phyloP scores from a whole-genome alignment of 64 coral and sea anemone species.

The Stichodactyla mertensii region DNA sequence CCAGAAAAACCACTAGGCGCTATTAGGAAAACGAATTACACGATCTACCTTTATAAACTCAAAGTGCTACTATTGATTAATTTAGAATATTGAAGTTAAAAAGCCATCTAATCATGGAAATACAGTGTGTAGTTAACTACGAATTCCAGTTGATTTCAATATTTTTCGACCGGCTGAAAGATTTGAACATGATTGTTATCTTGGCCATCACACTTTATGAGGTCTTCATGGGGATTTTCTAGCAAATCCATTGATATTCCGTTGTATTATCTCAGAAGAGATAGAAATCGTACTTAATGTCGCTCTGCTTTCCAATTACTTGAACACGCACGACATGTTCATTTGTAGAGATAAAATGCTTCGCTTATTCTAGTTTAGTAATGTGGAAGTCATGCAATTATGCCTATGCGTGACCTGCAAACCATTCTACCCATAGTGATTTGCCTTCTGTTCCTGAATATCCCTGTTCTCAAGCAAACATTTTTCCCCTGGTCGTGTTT shows the following conservation, averaged over 20 bases:
- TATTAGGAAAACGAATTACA: background rate
- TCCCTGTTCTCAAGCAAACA: background rate
- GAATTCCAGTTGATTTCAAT: too few relatives aligned
- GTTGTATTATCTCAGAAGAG: background rate
- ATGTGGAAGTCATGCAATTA: slow-evolving; percentile 7
- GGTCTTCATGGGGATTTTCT: slow-evolving; percentile 26
- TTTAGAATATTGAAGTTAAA: background rate
- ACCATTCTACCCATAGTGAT: background rate
- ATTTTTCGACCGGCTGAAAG: background rate
- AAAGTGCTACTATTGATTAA: background rate
- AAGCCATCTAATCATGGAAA: background rate
- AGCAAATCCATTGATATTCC: slow-evolving; percentile 12
- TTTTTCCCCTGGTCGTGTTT: background rate
- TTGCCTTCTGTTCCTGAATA: background rate
- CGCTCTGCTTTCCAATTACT: slow-evolving; percentile 12
- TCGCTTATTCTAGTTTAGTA: background rate
- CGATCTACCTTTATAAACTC: background rate
- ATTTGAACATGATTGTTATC: slow-evolving; percentile 10
- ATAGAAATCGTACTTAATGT: slow-evolving; percentile 12
- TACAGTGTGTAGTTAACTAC: background rate
- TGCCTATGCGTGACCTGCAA: background rate
- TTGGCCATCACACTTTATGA: slow-evolving; percentile 5
- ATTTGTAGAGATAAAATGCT: background rate
- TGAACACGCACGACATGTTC: background rate
- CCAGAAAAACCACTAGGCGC: background rate